Percentiles rank a stretch among this genome's conserved stretches.
These are phyloP conservation scores for Cinclus cinclus DNA, from an alignment of 2,113 vertebrate genomes.

Conservation along the genomic window DNA sequence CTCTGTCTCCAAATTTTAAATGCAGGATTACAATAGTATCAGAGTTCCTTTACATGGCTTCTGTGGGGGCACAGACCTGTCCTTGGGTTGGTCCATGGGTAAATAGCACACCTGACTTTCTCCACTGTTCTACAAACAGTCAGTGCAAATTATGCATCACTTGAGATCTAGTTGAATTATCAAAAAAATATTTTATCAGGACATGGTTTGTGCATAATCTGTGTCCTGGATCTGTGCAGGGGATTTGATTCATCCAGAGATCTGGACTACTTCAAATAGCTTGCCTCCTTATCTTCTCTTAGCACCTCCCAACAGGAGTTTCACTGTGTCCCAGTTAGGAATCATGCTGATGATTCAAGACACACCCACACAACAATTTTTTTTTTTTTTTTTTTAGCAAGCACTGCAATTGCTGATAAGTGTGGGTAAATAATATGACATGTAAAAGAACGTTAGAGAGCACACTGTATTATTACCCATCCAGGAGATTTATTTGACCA, in stretches of 20 bases:
- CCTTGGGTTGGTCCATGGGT: not conserved
- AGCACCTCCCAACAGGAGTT: not conserved
- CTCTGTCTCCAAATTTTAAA: not conserved
- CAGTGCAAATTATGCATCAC: not conserved
- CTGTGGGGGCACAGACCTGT: not conserved
- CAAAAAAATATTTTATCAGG: not conserved
- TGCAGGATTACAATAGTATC: not conserved
- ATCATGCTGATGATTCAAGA: not conserved
- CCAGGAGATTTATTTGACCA: slow-evolving; percentile 43
- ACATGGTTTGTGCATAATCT: not conserved
- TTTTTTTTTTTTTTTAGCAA: not conserved
- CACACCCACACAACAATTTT: not conserved
- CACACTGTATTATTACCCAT: not conserved
- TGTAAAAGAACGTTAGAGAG: not conserved
- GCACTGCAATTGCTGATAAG: not conserved
- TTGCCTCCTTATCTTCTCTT: not conserved
- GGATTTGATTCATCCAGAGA: not conserved
- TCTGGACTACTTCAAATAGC: not conserved
- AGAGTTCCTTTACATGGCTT: not conserved
- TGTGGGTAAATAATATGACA: slow-evolving; percentile 13
- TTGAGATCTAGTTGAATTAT: not conserved
- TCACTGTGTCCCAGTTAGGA: not conserved
- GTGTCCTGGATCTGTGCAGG: not conserved
- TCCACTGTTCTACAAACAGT: not conserved
- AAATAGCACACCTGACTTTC: not conserved